Evolutionary conservation across 2,888 invertebrate genomes (phyloP).

Genomic region (Alviniconcha strummeri): DNA sequence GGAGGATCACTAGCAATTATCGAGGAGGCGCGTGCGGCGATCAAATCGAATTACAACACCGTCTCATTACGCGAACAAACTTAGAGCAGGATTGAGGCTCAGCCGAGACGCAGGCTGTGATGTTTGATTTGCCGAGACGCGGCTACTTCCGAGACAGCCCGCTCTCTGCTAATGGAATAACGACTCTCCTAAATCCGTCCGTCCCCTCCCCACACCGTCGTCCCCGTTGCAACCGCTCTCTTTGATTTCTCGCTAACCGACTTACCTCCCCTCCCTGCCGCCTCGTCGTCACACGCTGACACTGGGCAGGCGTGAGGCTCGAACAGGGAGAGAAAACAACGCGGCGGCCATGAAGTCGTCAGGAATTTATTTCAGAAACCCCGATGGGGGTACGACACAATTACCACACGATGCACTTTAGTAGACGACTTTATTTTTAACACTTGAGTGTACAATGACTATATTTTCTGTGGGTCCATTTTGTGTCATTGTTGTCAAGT

Average conservation of each 20-base stretch:
- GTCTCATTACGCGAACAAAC: conserved; percentile 37
- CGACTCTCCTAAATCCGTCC: conserved; percentile 8
- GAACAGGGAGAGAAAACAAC: neutral
- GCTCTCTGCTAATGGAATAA: conserved; percentile 27
- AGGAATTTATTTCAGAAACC: too few species aligned
- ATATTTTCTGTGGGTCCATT: too few species aligned
- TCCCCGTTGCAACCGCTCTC: conserved; percentile 19
- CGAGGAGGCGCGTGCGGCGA: conserved; percentile 20
- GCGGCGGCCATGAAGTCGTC: too few species aligned
- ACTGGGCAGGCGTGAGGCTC: conserved; percentile 33
- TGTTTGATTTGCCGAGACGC: conserved; percentile 33
- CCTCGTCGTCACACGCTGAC: conserved; percentile 25
- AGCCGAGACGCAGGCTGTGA: conserved; percentile 18
- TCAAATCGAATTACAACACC: conserved; percentile 36
- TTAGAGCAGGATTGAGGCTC: conserved; percentile 34
- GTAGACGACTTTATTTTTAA: too few species aligned
- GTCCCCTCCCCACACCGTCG: neutral
- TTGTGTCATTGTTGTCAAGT: too few species aligned
- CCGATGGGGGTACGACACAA: too few species aligned
- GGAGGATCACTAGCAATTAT: conserved; percentile 36
- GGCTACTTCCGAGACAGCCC: conserved; percentile 19
- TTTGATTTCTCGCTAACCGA: conserved; percentile 34
- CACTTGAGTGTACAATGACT: too few species aligned
- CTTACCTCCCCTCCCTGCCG: conserved; percentile 34
- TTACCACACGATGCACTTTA: too few species aligned